Evolutionary conservation across 2,888 invertebrate genomes (phyloP).

Genomic region (Sminthurides aquaticus): DNA sequence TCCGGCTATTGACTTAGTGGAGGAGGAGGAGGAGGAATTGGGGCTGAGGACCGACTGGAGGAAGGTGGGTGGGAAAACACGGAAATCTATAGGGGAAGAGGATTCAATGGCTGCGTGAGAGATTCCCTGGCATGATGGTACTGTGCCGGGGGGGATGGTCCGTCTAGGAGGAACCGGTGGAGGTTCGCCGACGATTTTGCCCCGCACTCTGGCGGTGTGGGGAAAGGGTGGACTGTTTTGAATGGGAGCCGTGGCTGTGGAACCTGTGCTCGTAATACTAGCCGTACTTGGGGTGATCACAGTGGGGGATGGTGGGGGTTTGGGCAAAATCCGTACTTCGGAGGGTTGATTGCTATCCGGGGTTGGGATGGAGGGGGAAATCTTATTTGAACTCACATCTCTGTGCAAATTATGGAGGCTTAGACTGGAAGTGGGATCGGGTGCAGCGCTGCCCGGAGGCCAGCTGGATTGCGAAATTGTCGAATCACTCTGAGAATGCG

Average conservation of each 20-base stretch:
- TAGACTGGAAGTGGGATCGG: constrained; percentile 24
- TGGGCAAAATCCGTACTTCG: neutral
- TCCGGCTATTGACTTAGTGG: neutral
- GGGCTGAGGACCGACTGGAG: constrained; percentile 2
- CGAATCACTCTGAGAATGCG: constrained; percentile 37
- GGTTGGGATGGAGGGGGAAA: too few relatives aligned
- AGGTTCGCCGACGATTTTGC: constrained; percentile 10
- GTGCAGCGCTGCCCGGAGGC: constrained; percentile 17
- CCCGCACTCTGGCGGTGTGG: neutral
- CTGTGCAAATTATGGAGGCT: constrained; percentile 37
- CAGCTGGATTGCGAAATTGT: constrained; percentile 30
- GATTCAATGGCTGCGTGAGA: neutral
- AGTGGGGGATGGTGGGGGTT: neutral
- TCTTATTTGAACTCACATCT: constrained; percentile 20
- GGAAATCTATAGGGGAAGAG: neutral
- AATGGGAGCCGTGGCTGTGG: neutral
- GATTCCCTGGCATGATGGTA: neutral
- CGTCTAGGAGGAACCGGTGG: constrained; percentile 27
- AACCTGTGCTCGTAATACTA: neutral
- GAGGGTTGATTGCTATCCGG: neutral
- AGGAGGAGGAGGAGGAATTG: neutral
- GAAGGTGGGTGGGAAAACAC: constrained; percentile 7
- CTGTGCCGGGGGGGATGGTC: constrained; percentile 16
- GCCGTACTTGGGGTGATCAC: neutral
- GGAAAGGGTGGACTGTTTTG: constrained; percentile 4